These are phyloP conservation scores for Onthophagus taurus DNA, from an alignment of 1,140 invertebrate genomes.

Conservation along the genomic window DNA sequence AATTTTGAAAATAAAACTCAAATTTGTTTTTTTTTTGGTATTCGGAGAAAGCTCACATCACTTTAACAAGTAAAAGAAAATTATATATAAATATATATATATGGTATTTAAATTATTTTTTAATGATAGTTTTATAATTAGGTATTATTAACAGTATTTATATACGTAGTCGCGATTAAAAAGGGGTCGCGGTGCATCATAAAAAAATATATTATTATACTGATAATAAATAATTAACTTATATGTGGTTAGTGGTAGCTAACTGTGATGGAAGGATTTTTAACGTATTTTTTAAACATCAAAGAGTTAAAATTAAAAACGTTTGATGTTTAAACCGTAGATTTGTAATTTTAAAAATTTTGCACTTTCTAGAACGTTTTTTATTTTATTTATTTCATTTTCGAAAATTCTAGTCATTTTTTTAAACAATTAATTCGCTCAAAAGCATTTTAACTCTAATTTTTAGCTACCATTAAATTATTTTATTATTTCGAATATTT, in stretches of 20 bases:
- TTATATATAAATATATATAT: neutral
- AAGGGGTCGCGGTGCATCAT: neutral
- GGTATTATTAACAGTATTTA: slow-evolving; percentile 9
- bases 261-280: too few relatives aligned
- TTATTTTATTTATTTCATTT: too few relatives aligned
- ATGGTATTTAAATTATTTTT: neutral
- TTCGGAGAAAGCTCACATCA: slow-evolving; percentile 28
- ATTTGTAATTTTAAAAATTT: too few relatives aligned
- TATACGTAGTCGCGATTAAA: neutral
- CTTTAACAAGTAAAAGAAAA: slow-evolving; percentile 16
- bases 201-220: slow-evolving; percentile 1
- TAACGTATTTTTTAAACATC: too few relatives aligned
- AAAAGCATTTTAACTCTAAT: too few relatives aligned
- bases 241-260: slow-evolving; percentile 25
- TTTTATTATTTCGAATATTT: too few relatives aligned
- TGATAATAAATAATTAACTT: slow-evolving; percentile 9
- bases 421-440: too few relatives aligned
- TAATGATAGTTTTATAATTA: slow-evolving; percentile 11
- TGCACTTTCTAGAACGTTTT: too few relatives aligned
- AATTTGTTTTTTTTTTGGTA: slow-evolving; percentile 14
- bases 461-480: too few relatives aligned
- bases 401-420: too few relatives aligned
- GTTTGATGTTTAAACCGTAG: too few relatives aligned
- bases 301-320: too few relatives aligned
- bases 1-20: neutral